Base-by-base conservation (phyloP, 2,888 invertebrate species). In the Drosophila ustulata region DNA sequence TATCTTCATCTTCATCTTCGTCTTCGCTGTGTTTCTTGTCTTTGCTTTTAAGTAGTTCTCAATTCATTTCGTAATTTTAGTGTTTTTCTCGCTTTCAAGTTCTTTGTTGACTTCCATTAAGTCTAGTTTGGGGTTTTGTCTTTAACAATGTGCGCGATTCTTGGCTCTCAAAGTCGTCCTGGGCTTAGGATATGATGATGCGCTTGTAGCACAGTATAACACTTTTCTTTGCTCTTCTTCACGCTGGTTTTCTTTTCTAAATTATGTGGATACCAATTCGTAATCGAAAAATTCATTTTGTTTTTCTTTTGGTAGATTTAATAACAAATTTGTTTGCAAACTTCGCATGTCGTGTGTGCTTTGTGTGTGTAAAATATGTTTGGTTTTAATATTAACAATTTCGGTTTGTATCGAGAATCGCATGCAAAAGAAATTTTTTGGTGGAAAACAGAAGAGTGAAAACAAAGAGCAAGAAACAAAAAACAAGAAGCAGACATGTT, bases 141-240 rank as follows among this genome's bases (percentile, higher is more conserved):
- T 26, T 64, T 67, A 82, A 87, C 82, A 87, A 71, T 82, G 82
- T 84, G 82, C 79, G 69, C 79, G 69, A 71, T 75, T 82, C 67
- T 69, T 41, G 13, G 39, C 45, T 68, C 45, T 68, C 47, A 66
- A 66, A 50, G 32, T 57, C 63, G 57, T 47, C 37, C 37, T 37
- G 37, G 74, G 39, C 8, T 43, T 52, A 66, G 71, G 78, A 68
- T 71, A 66, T 74, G 68, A 62, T 65, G 57, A 66, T 81, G 81
- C 9, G 32, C 84, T 87, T 84, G 68, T 77, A 82, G 82, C 82
- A 82, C 80, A 84, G 74, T 88, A 86, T 86, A 82, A 86, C 86
- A 78, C 62, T 78, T 69, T 51, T 53, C 3, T 37, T n/a, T 37
- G n/a, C 2, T 37, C 3, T 59, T 13, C 6, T 34, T 56, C n/a